Evolutionary conservation across 2,113 vertebrate species (phyloP), one percentile per base, ranked within the genome.

Genomic region (Cinclus cinclus): DNA sequence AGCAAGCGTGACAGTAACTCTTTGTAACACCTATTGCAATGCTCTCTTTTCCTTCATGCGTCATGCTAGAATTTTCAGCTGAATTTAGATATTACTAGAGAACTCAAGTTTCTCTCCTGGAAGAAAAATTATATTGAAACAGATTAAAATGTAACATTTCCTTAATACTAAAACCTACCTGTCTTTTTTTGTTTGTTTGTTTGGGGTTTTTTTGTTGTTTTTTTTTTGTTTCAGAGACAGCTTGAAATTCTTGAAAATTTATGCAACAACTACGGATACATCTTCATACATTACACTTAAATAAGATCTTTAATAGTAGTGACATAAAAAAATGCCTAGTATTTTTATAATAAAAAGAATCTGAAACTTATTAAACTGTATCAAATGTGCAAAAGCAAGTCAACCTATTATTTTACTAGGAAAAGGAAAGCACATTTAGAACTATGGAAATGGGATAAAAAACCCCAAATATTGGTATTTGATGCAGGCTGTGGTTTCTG

Each of bases 1-100:
- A 16, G 0, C 39, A 55, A 53, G 31, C 31, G 4, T 9, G 25
- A 8, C 15, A 37, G 35, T 7, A 52, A 37, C 9, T 23, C 13
- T 46, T 59, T 33, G 3, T 3, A 55, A 24, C 8, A 41, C 15
- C 13, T 27, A 39, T 20, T n/a, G 30, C 28, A 79, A 25, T 2
- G 2, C 22, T 12, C 17, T 37, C 21, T 8, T 0, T 33, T 37
- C 21, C 17, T 52, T 62, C 33, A 2, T 5, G 11, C 25, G 35
- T n/a, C 3, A 0, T 7, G 35, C 59, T 76, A 37, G 28, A 60
- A 49, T 56, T 65, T 60, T 52, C 73, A 92, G 46, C 16, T 79
- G 50, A 50, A 67, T 76, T 60, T 58, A 59, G 30, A 25, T 60
- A 71, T 37, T 64, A 56, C 12, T 42, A 60, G 5, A 22, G 28